Evolutionary conservation across 2,888 invertebrate genomes (phyloP).

Genomic region (Venustoraphidia nigricollis): DNA sequence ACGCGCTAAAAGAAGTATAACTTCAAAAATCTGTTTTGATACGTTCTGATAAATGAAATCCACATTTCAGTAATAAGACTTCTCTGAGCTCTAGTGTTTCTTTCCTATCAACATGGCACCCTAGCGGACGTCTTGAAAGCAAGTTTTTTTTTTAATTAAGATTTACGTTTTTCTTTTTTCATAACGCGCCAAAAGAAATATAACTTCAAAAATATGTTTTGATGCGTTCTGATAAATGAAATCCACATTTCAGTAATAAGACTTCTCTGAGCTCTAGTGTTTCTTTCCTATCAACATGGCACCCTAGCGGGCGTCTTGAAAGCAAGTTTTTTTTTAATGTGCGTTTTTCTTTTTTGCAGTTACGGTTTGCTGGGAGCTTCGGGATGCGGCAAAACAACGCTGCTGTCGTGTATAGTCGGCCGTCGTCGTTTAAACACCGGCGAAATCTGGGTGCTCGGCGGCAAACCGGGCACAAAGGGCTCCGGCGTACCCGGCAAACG

Average conservation of each 20-base stretch:
- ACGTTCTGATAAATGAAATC: no score
- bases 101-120: no score
- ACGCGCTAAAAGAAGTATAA: no score
- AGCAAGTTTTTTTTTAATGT: not conserved
- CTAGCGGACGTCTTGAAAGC: no score
- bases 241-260: not conserved
- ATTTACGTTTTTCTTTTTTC: no score
- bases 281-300: no score
- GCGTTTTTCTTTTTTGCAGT: conserved; percentile 33
- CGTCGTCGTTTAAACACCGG: conserved; percentile 72
- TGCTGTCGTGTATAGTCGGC: conserved; percentile 84
- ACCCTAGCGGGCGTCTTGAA: no score
- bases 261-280: not conserved
- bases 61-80: no score
- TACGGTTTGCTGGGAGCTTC: conserved; percentile 90
- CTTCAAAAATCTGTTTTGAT: no score
- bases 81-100: no score
- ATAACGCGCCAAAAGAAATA: no score
- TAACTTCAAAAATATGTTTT: not conserved
- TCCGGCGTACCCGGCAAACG: conserved; percentile 84
- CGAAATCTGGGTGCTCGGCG: conserved; percentile 79
- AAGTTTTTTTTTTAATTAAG: no score
- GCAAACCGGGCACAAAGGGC: conserved; percentile 76
- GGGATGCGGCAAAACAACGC: conserved; percentile 93
- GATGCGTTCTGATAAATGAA: conserved; percentile 2